A percentile compares a stretch with the other conserved stretches of the same genome.
phyloP scores from a whole-genome alignment of 2,888 invertebrate genomes.

The Camptogramma bilineatum region DNA sequence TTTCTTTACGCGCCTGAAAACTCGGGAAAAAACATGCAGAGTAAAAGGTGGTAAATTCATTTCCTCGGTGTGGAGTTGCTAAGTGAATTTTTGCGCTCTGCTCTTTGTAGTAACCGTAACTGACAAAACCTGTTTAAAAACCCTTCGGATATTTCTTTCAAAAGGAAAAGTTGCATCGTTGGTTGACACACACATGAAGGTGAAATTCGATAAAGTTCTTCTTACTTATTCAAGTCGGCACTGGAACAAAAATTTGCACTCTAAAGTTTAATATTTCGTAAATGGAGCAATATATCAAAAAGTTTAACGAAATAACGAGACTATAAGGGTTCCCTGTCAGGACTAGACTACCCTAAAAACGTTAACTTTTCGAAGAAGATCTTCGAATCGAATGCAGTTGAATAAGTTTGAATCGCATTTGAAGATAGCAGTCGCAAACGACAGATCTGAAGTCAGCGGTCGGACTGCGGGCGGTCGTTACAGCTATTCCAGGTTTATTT shows the following conservation, averaged over 20 bases:
- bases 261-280: no score
- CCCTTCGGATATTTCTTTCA: not conserved
- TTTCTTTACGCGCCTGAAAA: slow-evolving; percentile 13
- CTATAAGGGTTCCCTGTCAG: no score
- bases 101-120: slow-evolving; percentile 12
- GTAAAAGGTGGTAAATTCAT: slow-evolving; percentile 28
- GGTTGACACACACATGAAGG: no score
- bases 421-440: not conserved
- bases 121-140: slow-evolving; percentile 2
- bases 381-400: no score
- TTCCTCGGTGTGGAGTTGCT: slow-evolving; percentile 13
- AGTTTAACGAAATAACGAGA: no score
- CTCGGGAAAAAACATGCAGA: slow-evolving; percentile 15
- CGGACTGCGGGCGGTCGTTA: slow-evolving; percentile 26
- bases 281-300: no score
- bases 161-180: not conserved
- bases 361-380: no score
- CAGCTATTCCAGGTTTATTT: slow-evolving; percentile 38
- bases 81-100: slow-evolving; percentile 32
- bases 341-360: no score
- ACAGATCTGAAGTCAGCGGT: not conserved
- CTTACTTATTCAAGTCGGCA: no score
- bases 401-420: not conserved
- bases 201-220: not conserved
- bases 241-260: no score